Percentiles rank a stretch among this genome's conserved stretches.
Evolutionary conservation across 2,113 vertebrate genomes (phyloP).

Genomic region (Mormyrus iriodes): DNA sequence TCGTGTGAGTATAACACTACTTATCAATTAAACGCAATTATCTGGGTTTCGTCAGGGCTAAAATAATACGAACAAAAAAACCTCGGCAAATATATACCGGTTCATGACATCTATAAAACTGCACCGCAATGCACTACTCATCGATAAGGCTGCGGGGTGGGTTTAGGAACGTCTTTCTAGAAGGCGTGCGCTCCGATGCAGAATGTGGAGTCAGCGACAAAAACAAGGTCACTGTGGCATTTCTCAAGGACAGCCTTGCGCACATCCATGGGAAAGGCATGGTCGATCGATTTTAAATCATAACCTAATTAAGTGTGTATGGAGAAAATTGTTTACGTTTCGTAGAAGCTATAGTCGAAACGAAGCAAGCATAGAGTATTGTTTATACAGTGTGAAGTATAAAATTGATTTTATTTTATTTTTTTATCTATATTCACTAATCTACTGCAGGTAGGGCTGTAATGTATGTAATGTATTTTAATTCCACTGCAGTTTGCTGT

Average conservation of each 20-base stretch:
- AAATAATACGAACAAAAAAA: not conserved
- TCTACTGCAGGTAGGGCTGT: not conserved
- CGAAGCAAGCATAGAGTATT: not conserved
- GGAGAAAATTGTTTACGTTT: not conserved
- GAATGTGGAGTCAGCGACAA: conserved; percentile 18
- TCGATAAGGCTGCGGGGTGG: not conserved
- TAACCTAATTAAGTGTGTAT: not conserved
- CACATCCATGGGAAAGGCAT: conserved; percentile 35
- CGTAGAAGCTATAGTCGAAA: not conserved
- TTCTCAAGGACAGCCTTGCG: conserved; percentile 60
- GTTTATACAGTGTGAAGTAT: not conserved
- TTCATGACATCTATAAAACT: not conserved
- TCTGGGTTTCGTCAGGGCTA: conserved; percentile 24
- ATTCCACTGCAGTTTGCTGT: not conserved
- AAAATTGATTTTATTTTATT: not conserved
- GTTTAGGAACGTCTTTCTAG: not conserved
- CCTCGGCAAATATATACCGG: not conserved
- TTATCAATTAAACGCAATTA: conserved; percentile 33
- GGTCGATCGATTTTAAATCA: not conserved
- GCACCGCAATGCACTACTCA: not conserved
- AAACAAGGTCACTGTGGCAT: conserved; percentile 64
- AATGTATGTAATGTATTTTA: not conserved
- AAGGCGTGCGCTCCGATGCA: not conserved
- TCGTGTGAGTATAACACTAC: conserved; percentile 33
- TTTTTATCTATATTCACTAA: not conserved